Evolutionary conservation across 2,888 invertebrate species (phyloP).

Genomic region (Thyatira batis): DNA sequence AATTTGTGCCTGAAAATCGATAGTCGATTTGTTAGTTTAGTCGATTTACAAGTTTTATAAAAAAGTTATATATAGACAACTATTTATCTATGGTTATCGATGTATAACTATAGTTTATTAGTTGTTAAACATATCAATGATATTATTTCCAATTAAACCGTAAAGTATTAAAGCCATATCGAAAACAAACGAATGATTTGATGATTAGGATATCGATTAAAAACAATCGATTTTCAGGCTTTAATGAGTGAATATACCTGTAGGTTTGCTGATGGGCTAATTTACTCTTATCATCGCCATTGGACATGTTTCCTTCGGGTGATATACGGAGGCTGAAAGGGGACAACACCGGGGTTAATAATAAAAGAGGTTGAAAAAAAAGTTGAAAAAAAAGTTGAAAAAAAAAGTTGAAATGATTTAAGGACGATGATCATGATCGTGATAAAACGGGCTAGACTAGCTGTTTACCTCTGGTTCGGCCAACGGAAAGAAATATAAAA

Average conservation of each 20-base stretch:
- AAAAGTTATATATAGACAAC: too few species aligned
- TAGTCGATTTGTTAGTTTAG: not conserved
- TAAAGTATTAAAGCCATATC: too few species aligned
- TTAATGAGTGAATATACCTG: conserved; percentile 81
- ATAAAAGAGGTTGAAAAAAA: conserved; percentile 51
- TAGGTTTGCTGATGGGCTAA: conserved; percentile 89
- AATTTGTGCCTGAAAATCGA: not conserved
- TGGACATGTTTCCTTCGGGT: conserved; percentile 83
- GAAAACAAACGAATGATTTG: not conserved
- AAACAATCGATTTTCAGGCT: conserved; percentile 3
- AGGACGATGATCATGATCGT: conserved; percentile 54
- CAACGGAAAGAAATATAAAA: conserved; percentile 65
- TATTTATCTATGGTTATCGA: too few species aligned
- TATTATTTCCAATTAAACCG: too few species aligned
- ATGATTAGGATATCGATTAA: not conserved
- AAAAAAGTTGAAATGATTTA: conserved; percentile 42
- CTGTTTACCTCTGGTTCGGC: conserved; percentile 77
- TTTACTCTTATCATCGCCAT: conserved; percentile 86
- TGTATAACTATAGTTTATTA: too few species aligned
- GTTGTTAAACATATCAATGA: too few species aligned
- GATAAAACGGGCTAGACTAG: conserved; percentile 46
- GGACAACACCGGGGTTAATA: conserved; percentile 80
- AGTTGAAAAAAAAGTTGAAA: conserved; percentile 33
- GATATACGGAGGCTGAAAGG: conserved; percentile 84
- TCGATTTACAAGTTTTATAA: too few species aligned